Percentiles rank a stretch among this genome's conserved stretches.
Conservation (phyloP, 2,113 vertebrate genomes). For the Lepus timidus region DNA sequence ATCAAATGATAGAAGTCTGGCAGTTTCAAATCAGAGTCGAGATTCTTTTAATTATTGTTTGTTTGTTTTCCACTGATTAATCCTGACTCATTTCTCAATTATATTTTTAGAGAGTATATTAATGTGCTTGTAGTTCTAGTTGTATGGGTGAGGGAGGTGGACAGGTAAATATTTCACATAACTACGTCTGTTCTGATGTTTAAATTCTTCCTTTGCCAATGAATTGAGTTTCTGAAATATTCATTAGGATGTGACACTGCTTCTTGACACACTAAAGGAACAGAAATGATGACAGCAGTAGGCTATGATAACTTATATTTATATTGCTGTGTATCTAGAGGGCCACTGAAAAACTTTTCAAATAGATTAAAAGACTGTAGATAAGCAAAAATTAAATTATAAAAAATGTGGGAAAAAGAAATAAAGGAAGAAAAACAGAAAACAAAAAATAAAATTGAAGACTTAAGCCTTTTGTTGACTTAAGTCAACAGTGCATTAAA, state of each 20-base stretch:
- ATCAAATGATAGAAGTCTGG: slow-evolving; percentile 24
- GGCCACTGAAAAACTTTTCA: not conserved
- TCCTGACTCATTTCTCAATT: not conserved
- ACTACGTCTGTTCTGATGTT: slow-evolving; percentile 3
- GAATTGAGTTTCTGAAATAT: slow-evolving; percentile 2
- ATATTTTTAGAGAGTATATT: not conserved
- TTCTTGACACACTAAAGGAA: not conserved
- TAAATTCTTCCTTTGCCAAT: not conserved
- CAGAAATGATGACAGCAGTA: not conserved
- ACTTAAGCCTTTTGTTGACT: not conserved
- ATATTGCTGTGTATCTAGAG: not conserved
- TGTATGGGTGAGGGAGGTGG: too few species aligned
- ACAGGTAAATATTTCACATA: not conserved
- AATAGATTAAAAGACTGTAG: not conserved
- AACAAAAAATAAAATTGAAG: slow-evolving; percentile 9
- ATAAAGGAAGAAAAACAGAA: not conserved
- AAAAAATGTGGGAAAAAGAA: slow-evolving; percentile 14
- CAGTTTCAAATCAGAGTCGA: not conserved
- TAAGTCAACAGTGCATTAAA: slow-evolving; percentile 23
- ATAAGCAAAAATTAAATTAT: slow-evolving; percentile 33
- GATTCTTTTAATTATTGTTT: not conserved
- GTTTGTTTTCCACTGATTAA: not conserved
- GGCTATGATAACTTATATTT: not conserved
- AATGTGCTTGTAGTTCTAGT: not conserved
- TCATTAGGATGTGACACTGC: not conserved